Conservation (phyloP, 1,140 invertebrate species). For the Samia ricini region DNA sequence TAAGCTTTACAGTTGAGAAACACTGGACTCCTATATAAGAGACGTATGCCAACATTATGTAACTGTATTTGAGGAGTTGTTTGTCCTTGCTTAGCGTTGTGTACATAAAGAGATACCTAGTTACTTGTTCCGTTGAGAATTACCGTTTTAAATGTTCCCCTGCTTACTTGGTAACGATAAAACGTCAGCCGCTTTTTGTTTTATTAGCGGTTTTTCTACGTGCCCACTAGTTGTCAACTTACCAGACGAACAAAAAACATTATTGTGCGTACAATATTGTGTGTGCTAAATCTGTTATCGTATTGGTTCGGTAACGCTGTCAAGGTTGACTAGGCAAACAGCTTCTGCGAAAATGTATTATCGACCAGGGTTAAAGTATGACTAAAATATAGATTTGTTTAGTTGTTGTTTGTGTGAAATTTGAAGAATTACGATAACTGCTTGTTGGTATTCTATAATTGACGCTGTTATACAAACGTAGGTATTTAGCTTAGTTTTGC, state of each 20-base stretch:
- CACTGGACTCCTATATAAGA: neutral
- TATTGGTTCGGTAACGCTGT: neutral
- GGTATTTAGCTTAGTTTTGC: neutral
- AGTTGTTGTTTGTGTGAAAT: neutral
- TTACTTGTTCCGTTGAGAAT: slow-evolving; percentile 5
- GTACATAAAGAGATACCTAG: slow-evolving; percentile 7
- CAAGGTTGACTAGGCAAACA: neutral
- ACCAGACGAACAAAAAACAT: neutral
- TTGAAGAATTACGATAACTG: neutral
- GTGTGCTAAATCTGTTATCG: neutral
- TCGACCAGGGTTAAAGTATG: neutral
- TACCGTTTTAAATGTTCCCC: slow-evolving; percentile 9
- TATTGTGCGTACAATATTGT: no score
- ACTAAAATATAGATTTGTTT: neutral
- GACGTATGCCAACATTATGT: slow-evolving; percentile 15
- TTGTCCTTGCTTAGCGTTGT: slow-evolving; percentile 9
- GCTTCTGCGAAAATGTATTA: neutral
- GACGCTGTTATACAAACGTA: neutral
- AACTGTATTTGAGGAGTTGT: slow-evolving; percentile 14
- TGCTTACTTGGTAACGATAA: slow-evolving; percentile 2
- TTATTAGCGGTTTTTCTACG: slow-evolving; percentile 1
- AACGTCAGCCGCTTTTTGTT: neutral
- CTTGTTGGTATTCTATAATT: neutral
- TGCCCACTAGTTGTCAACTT: neutral
- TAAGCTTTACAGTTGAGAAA: neutral